Evolutionary conservation across 2,113 vertebrate species (phyloP).

Genomic region (Theristicus caerulescens): DNA sequence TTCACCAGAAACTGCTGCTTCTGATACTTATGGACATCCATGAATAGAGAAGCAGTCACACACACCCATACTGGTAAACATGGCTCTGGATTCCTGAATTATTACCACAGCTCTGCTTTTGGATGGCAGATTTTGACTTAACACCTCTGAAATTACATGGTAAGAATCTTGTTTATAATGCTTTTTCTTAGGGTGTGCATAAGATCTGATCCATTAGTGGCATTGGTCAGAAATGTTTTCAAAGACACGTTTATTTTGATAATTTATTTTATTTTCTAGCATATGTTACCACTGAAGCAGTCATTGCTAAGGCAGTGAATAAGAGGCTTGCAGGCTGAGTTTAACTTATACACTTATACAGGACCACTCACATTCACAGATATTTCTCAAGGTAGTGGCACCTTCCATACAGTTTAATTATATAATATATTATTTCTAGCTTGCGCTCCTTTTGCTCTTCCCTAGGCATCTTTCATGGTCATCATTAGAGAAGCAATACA

Average conservation of each 20-base stretch:
- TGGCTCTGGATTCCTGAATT: neutral
- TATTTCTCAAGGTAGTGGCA: neutral
- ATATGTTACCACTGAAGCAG: neutral
- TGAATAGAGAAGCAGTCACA: neutral
- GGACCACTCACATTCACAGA: accelerated
- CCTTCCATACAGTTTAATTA: neutral
- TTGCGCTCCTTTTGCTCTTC: neutral
- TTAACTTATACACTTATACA: neutral
- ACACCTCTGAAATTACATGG: neutral
- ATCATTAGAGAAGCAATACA: neutral
- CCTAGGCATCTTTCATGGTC: neutral
- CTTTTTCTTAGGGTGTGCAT: neutral
- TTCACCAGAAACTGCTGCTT: neutral
- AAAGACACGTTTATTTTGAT: neutral
- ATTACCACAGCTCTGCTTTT: neutral
- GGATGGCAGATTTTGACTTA: neutral
- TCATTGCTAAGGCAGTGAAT: neutral
- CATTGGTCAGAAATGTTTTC: neutral
- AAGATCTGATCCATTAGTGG: neutral
- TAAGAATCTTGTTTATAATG: neutral
- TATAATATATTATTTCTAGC: neutral
- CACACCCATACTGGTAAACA: neutral
- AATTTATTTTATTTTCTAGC: neutral
- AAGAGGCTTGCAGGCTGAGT: neutral
- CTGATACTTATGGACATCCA: neutral